Evolutionary conservation across 2,113 vertebrate genomes (phyloP).

Genomic region (Danio rerio): GRCz12tu NC_133194.1:14792001-14792500

Average conservation of each 20-base stretch:
- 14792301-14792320: not conserved
- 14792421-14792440: not conserved
- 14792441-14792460: not conserved
- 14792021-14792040: constrained; percentile 90
- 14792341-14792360: not conserved
- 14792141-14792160: constrained; percentile 7
- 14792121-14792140: constrained; percentile 56
- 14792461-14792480: not conserved
- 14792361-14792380: not conserved
- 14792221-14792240: not conserved
- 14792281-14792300: not conserved
- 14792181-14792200: not conserved
- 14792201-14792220: constrained; percentile 16
- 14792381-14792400: not conserved
- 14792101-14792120: constrained; percentile 85
- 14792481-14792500: not conserved
- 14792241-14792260: not conserved
- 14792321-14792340: not conserved
- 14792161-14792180: constrained; percentile 15
- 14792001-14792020: constrained; percentile 98
- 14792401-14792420: not conserved
- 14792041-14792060: constrained; percentile 84
- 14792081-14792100: constrained; percentile 95
- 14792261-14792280: not conserved
- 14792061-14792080: constrained; percentile 89